phyloP scores from a whole-genome alignment of 1,140 invertebrate species.

The Mamestra configurata region DNA sequence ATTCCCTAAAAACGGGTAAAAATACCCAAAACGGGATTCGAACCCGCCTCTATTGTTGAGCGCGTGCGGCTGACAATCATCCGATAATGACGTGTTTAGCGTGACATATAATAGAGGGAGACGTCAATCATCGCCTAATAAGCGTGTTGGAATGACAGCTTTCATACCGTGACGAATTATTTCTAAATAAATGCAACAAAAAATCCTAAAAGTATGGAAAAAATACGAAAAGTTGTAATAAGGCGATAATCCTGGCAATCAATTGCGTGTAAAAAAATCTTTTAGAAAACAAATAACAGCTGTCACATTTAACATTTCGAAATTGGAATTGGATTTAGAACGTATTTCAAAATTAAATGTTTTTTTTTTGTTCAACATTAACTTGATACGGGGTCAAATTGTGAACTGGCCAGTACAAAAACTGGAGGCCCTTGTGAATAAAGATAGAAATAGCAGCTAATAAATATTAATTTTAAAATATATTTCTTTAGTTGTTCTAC shows the following conservation, averaged over 20 bases:
- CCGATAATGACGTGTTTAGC: conserved; percentile 59
- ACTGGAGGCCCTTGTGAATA: too few species aligned
- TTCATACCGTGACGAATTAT: neutral
- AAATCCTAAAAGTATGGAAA: neutral
- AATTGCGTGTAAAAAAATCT: neutral
- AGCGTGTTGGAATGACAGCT: conserved; percentile 35
- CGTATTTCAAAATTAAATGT: neutral
- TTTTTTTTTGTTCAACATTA: neutral
- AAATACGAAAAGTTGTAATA: conserved; percentile 9
- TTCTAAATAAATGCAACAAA: neutral
- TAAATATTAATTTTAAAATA: too few species aligned
- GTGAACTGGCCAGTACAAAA: too few species aligned
- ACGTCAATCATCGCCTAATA: conserved; percentile 59
- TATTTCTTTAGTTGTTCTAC: too few species aligned
- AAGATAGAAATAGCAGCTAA: too few species aligned
- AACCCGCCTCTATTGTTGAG: neutral
- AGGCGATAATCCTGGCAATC: conserved; percentile 20
- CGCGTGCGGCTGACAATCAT: conserved; percentile 56
- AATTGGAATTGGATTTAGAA: conserved; percentile 2
- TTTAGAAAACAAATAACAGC: conserved; percentile 4
- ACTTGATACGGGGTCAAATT: too few species aligned
- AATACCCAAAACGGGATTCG: conserved; percentile 47
- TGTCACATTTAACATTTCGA: conserved; percentile 1
- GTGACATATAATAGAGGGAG: conserved; percentile 45
- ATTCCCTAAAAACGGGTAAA: conserved; percentile 57